Percentiles rank a stretch among this genome's conserved stretches.
Conservation (phyloP, 2,113 vertebrate genomes). For the Antechinus stuartii region DNA sequence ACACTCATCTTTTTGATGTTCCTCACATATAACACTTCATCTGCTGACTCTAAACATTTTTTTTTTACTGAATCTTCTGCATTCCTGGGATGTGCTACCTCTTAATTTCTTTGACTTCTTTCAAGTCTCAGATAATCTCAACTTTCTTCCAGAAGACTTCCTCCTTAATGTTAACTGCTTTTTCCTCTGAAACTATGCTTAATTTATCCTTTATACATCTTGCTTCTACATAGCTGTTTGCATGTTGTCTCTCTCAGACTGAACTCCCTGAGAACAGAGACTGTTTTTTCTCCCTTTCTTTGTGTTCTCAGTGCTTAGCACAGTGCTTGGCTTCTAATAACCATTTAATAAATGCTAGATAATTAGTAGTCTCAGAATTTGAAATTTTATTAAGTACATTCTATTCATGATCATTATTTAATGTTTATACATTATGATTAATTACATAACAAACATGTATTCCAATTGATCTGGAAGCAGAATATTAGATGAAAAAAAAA, state of each 20-base stretch:
- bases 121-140: not conserved
- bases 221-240: not conserved
- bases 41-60: not conserved
- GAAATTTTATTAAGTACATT: not conserved
- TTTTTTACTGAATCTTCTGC: not conserved
- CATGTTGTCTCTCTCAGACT: not conserved
- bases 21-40: not conserved
- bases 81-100: not conserved
- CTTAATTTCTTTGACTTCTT: not conserved
- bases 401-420: not conserved
- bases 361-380: not conserved
- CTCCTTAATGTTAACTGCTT: not conserved
- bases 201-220: not conserved
- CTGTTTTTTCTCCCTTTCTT: not conserved
- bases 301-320: not conserved
- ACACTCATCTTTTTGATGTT: not conserved
- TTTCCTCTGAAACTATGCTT: not conserved
- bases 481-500: constrained; percentile 7
- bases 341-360: not conserved
- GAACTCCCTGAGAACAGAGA: not conserved
- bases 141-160: not conserved
- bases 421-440: not conserved
- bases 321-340: not conserved
- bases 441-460: not conserved
- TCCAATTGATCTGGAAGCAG: not conserved